Evolutionary conservation across 2,797 vertebrate genomes (phyloP), one percentile per base, ranked within the genome.

Genomic region (Pseudopleuronectes americanus): DNA sequence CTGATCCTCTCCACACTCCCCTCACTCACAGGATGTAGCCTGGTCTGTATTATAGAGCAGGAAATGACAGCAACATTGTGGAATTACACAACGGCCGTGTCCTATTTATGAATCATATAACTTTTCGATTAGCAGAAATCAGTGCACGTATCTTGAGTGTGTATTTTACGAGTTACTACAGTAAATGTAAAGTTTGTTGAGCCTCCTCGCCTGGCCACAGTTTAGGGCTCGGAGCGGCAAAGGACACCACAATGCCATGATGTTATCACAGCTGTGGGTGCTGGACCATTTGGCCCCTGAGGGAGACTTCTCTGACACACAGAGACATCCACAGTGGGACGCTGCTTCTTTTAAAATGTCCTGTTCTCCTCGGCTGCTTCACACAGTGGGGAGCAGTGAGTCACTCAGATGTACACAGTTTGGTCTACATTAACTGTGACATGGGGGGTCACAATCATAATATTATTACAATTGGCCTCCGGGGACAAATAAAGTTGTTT

Each of bases 201-300:
- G 26, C 56, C 48, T 72, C 59, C 69, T 31, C 66, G 64, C 22
- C 55, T 71, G 64, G 59, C 19, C 64, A 26, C 31, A 64, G 64
- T 74, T 74, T 75, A 38, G 36, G 67, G 58, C 63, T 73, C 75
- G 57, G 61, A 69, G 66, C 43, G 45, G 65, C 54, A 24, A 23
- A 52, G 57, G 75, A 64, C 71, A 71, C 68, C 74, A 84, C 70
- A 75, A 75, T 67, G 86, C 74, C 21, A 58, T 80, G 87, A 80
- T 93, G 89, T 93, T 94, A 90, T 92, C 90, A 93, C 93, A 95
- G 94, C 94, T 94, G 93, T 88, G 86, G 84, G 77, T 89, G 89
- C 79, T 89, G 84, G 85, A 89, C 82, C 90, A 85, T 93, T 94
- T 93, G 94, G 86, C 74, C 87, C 81, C 83, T 10, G 41, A 61